Evolutionary conservation across 1,140 invertebrate species (phyloP).

Genomic region (Rhynchophorus ferrugineus): DNA sequence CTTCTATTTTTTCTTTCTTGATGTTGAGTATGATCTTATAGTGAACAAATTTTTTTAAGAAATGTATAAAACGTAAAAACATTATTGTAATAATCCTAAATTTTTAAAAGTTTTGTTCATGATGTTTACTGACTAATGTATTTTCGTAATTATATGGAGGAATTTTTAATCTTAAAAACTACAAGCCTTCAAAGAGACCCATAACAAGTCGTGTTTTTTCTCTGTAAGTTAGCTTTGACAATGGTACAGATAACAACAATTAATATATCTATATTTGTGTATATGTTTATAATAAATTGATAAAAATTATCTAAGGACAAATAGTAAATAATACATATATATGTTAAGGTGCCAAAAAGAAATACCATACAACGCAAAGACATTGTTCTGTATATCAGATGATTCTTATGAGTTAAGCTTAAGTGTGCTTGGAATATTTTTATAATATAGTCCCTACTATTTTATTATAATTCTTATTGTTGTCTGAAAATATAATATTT

Average conservation of each 20-base stretch:
- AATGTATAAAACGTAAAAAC: no score
- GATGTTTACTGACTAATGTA: no score
- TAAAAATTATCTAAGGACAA: background rate
- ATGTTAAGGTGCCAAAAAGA: constrained; percentile 12
- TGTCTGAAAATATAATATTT: background rate
- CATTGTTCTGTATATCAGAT: background rate
- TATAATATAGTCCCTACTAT: constrained; percentile 5
- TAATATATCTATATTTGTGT: constrained; percentile 1
- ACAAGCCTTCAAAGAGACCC: no score
- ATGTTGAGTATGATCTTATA: no score
- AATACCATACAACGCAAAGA: constrained; percentile 11
- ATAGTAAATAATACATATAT: background rate
- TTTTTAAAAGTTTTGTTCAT: no score
- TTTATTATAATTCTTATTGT: constrained; percentile 5
- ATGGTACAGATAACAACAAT: background rate
- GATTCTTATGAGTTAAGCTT: constrained; percentile 7
- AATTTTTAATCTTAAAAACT: no score
- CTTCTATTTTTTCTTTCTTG: no score
- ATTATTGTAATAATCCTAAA: no score
- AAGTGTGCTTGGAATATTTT: constrained; percentile 3
- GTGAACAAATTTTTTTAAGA: no score
- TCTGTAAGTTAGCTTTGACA: no score
- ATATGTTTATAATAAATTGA: background rate
- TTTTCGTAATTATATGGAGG: no score
- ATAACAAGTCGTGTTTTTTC: no score